Percentiles rank a stretch among this genome's conserved stretches.
Evolutionary conservation across 2,797 vertebrate species (phyloP).

Genomic region (Microchirus variegatus): DNA sequence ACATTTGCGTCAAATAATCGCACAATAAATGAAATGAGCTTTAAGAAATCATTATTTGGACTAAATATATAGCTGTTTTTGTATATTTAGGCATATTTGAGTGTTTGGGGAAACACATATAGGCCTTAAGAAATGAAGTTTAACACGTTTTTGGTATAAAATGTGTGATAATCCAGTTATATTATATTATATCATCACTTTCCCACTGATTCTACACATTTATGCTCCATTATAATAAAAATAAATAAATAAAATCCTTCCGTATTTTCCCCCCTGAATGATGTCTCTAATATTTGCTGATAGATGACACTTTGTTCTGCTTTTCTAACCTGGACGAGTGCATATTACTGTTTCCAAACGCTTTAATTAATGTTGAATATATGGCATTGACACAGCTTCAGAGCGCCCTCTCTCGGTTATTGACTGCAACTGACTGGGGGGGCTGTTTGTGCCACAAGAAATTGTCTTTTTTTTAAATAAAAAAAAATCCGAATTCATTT

Average conservation of each 20-base stretch:
- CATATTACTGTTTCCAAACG: constrained; percentile 43
- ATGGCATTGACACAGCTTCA: constrained; percentile 58
- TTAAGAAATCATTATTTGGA: neutral
- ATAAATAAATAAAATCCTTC: neutral
- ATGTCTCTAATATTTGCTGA: constrained; percentile 5
- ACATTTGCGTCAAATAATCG: too few species aligned
- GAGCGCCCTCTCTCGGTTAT: constrained; percentile 82
- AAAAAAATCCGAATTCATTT: too few species aligned
- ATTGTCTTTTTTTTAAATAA: neutral
- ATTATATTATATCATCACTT: neutral
- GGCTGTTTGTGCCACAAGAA: constrained; percentile 11
- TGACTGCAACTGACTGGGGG: constrained; percentile 1
- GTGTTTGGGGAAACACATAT: neutral
- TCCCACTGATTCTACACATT: neutral
- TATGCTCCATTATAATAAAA: neutral
- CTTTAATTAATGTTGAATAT: constrained; percentile 57
- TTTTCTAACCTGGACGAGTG: constrained; percentile 4
- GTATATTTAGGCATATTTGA: neutral
- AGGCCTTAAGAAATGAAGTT: neutral
- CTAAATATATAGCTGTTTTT: neutral
- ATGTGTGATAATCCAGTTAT: neutral
- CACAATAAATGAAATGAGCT: neutral
- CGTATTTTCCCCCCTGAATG: neutral
- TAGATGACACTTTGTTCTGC: neutral
- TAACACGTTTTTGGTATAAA: neutral